Conservation (phyloP, 2,113 vertebrate genomes). For the Dendrocopos noguchii region DNA sequence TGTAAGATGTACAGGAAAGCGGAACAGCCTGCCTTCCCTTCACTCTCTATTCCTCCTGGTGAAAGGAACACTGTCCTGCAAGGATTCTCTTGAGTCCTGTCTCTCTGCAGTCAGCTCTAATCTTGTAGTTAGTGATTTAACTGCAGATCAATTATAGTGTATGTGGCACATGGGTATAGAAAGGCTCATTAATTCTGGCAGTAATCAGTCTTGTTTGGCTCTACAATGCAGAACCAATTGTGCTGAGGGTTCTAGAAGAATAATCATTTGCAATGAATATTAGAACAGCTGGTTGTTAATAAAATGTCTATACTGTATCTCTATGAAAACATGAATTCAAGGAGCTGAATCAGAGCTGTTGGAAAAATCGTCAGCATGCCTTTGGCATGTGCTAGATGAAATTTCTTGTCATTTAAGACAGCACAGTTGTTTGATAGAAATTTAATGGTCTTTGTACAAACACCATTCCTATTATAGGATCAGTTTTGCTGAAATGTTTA, state of each 20-base stretch:
- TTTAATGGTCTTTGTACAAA: conserved; percentile 50
- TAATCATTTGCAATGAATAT: conserved; percentile 28
- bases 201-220: conserved; percentile 9
- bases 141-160: not conserved
- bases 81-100: not conserved
- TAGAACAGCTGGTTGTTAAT: conserved; percentile 41
- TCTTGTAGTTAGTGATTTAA: conserved; percentile 26
- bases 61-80: not conserved
- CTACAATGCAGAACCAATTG: conserved; percentile 6
- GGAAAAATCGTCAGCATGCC: conserved; percentile 55
- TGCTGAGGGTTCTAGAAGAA: conserved; percentile 35
- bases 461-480: conserved; percentile 13
- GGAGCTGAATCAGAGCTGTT: conserved; percentile 39
- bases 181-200: conserved; percentile 52
- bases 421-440: conserved; percentile 66
- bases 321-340: conserved; percentile 30
- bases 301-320: conserved; percentile 8
- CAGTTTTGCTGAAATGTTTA: conserved; percentile 33
- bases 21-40: not conserved
- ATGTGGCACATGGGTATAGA: not conserved
- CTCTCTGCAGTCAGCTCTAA: not conserved
- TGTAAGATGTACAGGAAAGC: not conserved
- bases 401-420: conserved; percentile 52
- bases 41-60: not conserved
- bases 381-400: conserved; percentile 56